phyloP scores from a whole-genome alignment of 2,797 vertebrate genomes.

The Galagoides demidoff region DNA sequence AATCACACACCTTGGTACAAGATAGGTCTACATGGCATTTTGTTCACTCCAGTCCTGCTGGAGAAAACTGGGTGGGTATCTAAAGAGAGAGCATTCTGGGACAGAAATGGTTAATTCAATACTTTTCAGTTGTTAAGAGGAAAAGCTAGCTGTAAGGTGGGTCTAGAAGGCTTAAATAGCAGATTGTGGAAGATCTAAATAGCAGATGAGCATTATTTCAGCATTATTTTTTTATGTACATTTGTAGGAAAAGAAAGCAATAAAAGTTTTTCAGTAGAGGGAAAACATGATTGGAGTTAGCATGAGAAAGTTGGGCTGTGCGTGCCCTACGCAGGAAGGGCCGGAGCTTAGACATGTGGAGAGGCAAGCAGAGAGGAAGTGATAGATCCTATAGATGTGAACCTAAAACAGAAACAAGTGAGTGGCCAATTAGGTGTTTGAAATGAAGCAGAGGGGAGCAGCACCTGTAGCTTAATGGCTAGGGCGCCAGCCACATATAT shows the following conservation, averaged over 20 bases:
- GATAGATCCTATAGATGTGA: not conserved
- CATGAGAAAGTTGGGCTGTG: rapidly evolving
- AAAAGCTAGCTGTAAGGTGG: not conserved
- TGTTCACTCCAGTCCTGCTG: not conserved
- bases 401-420: not conserved
- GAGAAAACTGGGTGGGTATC: not conserved
- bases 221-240: not conserved
- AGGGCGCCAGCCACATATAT: no score
- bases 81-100: not conserved
- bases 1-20: not conserved
- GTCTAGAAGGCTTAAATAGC: no score
- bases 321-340: rapidly evolving
- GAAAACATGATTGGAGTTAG: not conserved
- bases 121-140: not conserved
- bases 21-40: not conserved
- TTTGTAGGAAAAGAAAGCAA: not conserved
- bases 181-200: not conserved
- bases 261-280: not conserved
- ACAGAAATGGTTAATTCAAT: not conserved
- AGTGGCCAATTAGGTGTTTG: not conserved
- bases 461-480: no score
- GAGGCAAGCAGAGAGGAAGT: not conserved
- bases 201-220: not conserved
- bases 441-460: not conserved
- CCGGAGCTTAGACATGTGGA: not conserved